Conservation (phyloP, 2,113 vertebrate species). For the Rhizomys pruinosus region DNA sequence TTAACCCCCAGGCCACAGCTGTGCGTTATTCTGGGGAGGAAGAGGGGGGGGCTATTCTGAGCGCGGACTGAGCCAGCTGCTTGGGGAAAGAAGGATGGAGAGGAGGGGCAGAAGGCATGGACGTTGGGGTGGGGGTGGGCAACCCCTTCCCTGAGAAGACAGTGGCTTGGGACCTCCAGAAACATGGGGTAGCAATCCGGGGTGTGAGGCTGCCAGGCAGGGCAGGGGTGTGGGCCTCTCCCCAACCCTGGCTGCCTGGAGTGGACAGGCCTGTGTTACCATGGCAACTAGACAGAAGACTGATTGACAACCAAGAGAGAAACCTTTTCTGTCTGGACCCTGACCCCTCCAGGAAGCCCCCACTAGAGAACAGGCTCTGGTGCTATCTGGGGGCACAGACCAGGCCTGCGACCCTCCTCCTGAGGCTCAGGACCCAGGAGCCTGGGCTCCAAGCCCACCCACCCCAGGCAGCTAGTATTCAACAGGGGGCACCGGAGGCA, state of each 20-base stretch:
- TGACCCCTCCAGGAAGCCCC: constrained; percentile 46
- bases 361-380: not conserved
- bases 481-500: constrained; percentile 69
- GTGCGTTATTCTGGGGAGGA: constrained; percentile 83
- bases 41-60: constrained; percentile 77
- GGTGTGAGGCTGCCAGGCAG: constrained; percentile 23
- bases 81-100: constrained; percentile 87
- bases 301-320: constrained; percentile 73
- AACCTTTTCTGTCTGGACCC: constrained; percentile 49
- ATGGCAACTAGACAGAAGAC: constrained; percentile 75
- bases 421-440: constrained; percentile 35
- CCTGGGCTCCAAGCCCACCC: constrained; percentile 46
- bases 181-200: not conserved
- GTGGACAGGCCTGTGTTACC: constrained; percentile 66
- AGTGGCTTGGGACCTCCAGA: not conserved
- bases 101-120: constrained; percentile 61
- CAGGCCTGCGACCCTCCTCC: not conserved
- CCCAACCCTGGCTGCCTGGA: constrained; percentile 45
- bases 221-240: constrained; percentile 22
- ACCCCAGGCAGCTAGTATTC: constrained; percentile 50
- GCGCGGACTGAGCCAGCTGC: constrained; percentile 79
- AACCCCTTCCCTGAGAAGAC: not conserved
- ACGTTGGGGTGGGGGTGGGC: not conserved
- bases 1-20: constrained; percentile 91
- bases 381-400: not conserved